Evolutionary conservation across 1,140 invertebrate species (phyloP), one percentile per base, ranked within the genome.

Genomic region (Solenopsis invicta): DNA sequence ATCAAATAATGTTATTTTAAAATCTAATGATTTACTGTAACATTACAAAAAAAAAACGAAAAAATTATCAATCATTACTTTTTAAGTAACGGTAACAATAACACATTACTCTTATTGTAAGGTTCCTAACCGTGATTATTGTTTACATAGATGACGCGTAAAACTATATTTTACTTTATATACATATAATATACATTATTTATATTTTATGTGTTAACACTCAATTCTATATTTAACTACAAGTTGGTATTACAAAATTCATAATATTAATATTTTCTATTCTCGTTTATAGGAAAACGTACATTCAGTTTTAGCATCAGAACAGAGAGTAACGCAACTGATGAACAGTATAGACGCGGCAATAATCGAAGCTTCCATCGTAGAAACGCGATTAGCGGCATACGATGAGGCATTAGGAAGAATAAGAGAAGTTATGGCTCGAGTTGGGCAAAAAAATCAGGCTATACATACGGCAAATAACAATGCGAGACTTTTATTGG

Each of bases 371-470:
- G 97, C 98, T 45, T 97, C 97, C 89, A 96, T 96, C 85, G 96
- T 98, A 21, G 98, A 98, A 95, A 95, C 94, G 29, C 96, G 97
- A 82, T 93, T 98, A 61, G 96, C 97, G 92, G 95, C 95, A 56
- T 98, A 98, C 93, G 97, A 98, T 94, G 97, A 98, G 91, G 97
- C 98, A 41, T 94, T 98, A 24, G 96, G 97, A 85, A 97, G 98
- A 94, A 97, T 98, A 6, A 96, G 97, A 89, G 97, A 98, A 94
- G 98, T 97, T 16, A 98, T 98, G 96, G 97, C 98, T 88, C 97
- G 98, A 91, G 98, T 99, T 95, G 98, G 98, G 88, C 98, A 99
- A 91, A 99, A 99, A 94, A 99, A 99, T 96, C 96, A 97, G 6
- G 96, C 98, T 89, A 98, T 99, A 92, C 97, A 98, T 94, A 97